phyloP scores from a whole-genome alignment of 2,113 vertebrate species.

The Callocephalon fimbriatum region DNA sequence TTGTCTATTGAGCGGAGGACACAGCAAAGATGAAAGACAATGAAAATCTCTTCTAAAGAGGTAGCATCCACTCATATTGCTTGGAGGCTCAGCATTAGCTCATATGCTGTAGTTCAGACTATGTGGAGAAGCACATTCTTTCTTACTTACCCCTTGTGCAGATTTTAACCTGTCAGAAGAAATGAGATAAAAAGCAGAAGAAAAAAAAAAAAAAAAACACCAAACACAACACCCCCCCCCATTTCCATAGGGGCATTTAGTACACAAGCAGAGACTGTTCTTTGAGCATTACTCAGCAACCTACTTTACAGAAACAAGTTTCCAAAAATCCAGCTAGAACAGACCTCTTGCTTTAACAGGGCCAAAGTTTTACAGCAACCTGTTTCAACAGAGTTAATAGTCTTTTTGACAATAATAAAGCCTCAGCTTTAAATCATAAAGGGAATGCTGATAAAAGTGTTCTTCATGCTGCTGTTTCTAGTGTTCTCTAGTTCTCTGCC shows the following conservation, averaged over 20 bases:
- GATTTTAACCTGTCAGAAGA: constrained; percentile 43
- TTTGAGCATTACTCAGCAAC: constrained; percentile 57
- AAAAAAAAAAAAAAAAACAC: constrained; percentile 1
- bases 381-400: constrained; percentile 40
- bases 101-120: background rate
- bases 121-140: background rate
- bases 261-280: background rate
- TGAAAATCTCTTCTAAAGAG: background rate
- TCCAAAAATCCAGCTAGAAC: constrained; percentile 14
- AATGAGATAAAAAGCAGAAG: constrained; percentile 20
- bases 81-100: background rate
- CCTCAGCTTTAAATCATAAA: constrained; percentile 27
- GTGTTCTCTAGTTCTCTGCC: constrained; percentile 17
- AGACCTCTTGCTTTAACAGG: background rate
- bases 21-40: background rate
- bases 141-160: constrained; percentile 19
- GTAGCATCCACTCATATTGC: background rate
- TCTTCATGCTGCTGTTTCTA: constrained; percentile 1
- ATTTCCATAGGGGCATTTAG: constrained; percentile 48
- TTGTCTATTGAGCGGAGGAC: background rate
- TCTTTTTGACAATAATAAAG: constrained; percentile 27
- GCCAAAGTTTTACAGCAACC: constrained; percentile 18
- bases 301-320: background rate
- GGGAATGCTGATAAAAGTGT: constrained; percentile 31
- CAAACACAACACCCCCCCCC: too few relatives aligned